Evolutionary conservation across 2,888 invertebrate species (phyloP).

Genomic region (Drosophila helvetica): DNA sequence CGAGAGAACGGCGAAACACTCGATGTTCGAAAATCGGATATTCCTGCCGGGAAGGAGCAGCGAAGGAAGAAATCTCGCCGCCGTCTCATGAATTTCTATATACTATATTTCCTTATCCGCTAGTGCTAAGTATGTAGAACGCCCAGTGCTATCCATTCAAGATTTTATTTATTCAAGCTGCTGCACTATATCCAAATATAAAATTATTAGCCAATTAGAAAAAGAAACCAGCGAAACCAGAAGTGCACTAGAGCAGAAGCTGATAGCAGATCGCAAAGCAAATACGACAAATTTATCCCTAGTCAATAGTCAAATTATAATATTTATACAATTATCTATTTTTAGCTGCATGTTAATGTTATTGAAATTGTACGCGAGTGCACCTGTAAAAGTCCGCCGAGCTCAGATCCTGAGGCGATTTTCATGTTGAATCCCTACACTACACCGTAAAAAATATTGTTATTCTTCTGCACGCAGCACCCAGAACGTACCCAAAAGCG

Average conservation of each 20-base stretch:
- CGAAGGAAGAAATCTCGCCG: conserved; percentile 59
- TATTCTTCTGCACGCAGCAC: conserved; percentile 42
- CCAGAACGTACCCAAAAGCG: conserved; percentile 5
- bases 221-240: conserved; percentile 19
- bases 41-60: not conserved
- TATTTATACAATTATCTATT: conserved; percentile 74
- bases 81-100: conserved; percentile 56
- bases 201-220: conserved; percentile 68
- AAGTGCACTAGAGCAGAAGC: conserved; percentile 15
- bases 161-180: conserved; percentile 60
- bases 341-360: conserved; percentile 63
- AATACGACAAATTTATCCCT: conserved; percentile 79
- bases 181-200: conserved; percentile 72
- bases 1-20: conserved; percentile 27
- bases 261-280: conserved; percentile 27
- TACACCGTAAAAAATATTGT: conserved; percentile 24
- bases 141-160: conserved; percentile 65
- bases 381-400: not conserved
- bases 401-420: conserved; percentile 12
- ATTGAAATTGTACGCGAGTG: conserved; percentile 25
- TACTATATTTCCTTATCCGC: conserved; percentile 36
- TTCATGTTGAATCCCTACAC: conserved; percentile 17
- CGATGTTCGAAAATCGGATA: conserved; percentile 14
- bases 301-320: conserved; percentile 82
- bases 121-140: conserved; percentile 56